Conservation (phyloP, 2,888 invertebrate species). For the Netelia inedita region DNA sequence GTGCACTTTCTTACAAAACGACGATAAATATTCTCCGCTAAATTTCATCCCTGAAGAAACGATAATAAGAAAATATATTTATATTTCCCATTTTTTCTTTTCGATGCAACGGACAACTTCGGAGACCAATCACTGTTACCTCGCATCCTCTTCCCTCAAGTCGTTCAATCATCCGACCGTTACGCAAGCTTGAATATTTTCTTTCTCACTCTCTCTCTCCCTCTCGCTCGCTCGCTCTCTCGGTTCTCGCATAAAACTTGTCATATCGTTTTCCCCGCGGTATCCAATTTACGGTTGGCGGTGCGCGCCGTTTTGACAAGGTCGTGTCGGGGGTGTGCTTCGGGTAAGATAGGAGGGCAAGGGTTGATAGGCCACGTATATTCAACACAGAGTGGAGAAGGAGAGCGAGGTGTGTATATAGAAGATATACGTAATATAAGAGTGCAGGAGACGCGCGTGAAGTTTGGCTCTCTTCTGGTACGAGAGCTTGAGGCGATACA, state of each 20-base stretch:
- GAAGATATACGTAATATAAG: slow-evolving; percentile 38
- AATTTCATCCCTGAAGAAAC: too few relatives aligned
- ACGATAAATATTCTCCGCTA: too few relatives aligned
- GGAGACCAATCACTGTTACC: too few relatives aligned
- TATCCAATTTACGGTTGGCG: slow-evolving; percentile 60
- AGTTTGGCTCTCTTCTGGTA: slow-evolving; percentile 23
- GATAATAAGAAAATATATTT: too few relatives aligned
- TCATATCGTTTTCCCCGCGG: slow-evolving; percentile 16
- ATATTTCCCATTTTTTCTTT: too few relatives aligned
- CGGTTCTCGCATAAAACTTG: background rate
- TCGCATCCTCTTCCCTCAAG: background rate
- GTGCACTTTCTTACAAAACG: too few relatives aligned
- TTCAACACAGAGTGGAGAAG: background rate
- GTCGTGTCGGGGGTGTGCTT: slow-evolving; percentile 40
- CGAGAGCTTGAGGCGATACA: background rate
- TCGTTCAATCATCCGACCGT: background rate
- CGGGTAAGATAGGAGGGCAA: slow-evolving; percentile 14
- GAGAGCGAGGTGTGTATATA: slow-evolving; percentile 18
- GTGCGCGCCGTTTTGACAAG: slow-evolving; percentile 50
- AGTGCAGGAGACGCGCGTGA: slow-evolving; percentile 26
- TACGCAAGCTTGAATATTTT: background rate
- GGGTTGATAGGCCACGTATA: slow-evolving; percentile 41
- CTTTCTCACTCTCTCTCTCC: background rate
- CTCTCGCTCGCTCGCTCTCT: background rate
- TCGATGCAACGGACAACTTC: too few relatives aligned